These are phyloP conservation scores for Clunio marinus DNA, from an alignment of 2,888 invertebrate genomes.

Conservation along the genomic window DNA sequence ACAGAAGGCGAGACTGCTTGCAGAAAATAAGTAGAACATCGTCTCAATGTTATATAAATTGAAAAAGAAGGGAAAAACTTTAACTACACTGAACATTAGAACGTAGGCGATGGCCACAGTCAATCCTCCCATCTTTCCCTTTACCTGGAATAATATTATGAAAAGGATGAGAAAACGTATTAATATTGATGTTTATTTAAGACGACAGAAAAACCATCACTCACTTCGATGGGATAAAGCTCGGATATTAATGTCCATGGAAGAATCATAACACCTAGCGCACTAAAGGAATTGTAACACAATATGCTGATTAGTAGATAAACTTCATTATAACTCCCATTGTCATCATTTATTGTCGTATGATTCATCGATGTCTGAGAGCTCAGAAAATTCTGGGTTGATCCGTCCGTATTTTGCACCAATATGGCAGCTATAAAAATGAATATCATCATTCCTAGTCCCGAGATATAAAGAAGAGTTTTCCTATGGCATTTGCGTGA, in stretches of 20 bases:
- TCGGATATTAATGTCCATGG: constrained; percentile 57
- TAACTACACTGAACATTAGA: constrained; percentile 56
- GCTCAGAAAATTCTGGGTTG: background rate
- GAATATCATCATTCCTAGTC: constrained; percentile 31
- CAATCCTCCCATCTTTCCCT: constrained; percentile 54
- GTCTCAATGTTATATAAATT: constrained; percentile 49
- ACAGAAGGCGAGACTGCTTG: constrained; percentile 51
- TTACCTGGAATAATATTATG: constrained; percentile 50
- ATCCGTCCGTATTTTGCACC: constrained; percentile 25
- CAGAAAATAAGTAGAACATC: constrained; percentile 53
- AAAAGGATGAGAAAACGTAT: constrained; percentile 51
- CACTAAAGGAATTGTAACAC: constrained; percentile 54
- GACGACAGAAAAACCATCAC: too few species aligned
- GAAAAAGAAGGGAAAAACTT: constrained; percentile 53
- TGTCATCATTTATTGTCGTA: background rate
- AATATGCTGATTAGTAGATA: constrained; percentile 53
- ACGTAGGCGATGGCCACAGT: constrained; percentile 55
- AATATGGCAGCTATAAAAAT: constrained; percentile 50
- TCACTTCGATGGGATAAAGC: constrained; percentile 42
- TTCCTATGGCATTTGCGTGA: constrained; percentile 32
- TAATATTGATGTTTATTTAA: background rate
- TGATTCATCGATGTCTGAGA: background rate
- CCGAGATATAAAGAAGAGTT: constrained; percentile 20
- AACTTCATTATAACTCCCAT: constrained; percentile 44
- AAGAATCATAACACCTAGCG: constrained; percentile 55